Percentiles rank a stretch among this genome's conserved stretches.
phyloP scores from a whole-genome alignment of 2,888 invertebrate genomes.

The Drosophila mettleri region DNA sequence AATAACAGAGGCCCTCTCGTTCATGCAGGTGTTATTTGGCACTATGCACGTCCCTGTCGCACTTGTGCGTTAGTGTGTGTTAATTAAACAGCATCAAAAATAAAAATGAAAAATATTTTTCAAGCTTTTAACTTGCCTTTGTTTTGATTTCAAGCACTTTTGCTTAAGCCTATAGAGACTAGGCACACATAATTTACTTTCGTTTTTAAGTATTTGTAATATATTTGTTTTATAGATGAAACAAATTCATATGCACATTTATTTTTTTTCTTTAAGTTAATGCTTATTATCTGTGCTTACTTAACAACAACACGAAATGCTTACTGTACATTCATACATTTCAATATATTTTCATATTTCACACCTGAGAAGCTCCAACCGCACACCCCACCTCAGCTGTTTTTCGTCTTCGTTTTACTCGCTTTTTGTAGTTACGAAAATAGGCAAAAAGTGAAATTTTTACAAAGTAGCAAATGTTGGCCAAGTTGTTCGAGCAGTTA shows the following conservation, averaged over 20 bases:
- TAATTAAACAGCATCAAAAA: conserved; percentile 42
- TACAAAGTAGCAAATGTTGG: conserved; percentile 50
- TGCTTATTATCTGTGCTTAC: conserved; percentile 14
- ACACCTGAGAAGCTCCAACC: conserved; percentile 53
- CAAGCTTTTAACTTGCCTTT: conserved; percentile 40
- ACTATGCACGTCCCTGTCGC: conserved; percentile 37
- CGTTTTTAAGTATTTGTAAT: conserved; percentile 30
- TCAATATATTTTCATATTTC: conserved; percentile 35
- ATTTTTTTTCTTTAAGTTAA: conserved; percentile 10
- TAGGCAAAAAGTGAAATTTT: conserved; percentile 73
- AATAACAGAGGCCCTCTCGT: conserved; percentile 38
- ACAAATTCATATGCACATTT: background rate
- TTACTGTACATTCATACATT: conserved; percentile 11
- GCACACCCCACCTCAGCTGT: conserved; percentile 31
- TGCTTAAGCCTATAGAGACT: conserved; percentile 21
- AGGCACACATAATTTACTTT: conserved; percentile 35
- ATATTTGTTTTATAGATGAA: background rate
- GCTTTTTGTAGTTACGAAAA: conserved; percentile 44
- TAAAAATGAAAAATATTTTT: conserved; percentile 50
- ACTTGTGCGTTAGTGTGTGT: conserved; percentile 23
- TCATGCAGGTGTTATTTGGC: conserved; percentile 24
- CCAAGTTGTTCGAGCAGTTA: conserved; percentile 44
- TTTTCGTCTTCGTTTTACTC: conserved; percentile 25
- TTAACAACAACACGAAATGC: background rate
- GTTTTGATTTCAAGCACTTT: conserved; percentile 39